Evolutionary conservation across 2,797 vertebrate genomes (phyloP), one percentile per base, ranked within the genome.

Genomic region (Sebastes glaucus): DNA sequence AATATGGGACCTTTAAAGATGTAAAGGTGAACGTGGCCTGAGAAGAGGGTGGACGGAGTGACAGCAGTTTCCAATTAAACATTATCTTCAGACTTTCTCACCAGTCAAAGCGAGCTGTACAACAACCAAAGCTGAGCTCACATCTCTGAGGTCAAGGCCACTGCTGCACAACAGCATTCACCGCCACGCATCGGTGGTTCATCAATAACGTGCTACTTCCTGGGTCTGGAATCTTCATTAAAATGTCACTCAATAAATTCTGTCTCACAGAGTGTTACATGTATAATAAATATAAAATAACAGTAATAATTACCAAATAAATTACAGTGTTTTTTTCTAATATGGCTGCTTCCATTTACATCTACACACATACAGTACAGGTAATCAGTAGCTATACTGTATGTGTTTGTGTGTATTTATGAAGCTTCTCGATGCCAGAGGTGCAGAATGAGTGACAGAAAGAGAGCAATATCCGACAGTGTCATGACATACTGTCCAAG

Each of bases 391-490:
- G 35, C 64, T 72, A 25, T 8, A n/a, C 14, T 46, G 18, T 32
- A 20, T 73, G 27, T 53, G 46, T 52, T 46, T 55, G 28, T 23
- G 9, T 67, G 8, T 46, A 25, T 71, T 67, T 63, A 5, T 60
- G n/a, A 27, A 18, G 30, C 23, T 59, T 86, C 70, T 72, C 46
- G 78, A 74, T 78, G 27, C 32, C 42, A 57, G 61, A 68, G 61
- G 35, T 76, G 76, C 49, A 68, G 71, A 76, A 57, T 76, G 78
- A 89, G 72, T 78, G 86, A 88, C 74, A 79, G 75, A 69, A 71
- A 75, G 32, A 63, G 62, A 85, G 82, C 55, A 73, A 65, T 62
- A 65, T 80, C 35, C 57, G 80, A 77, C 64, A 20, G 64, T 25
- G 16, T 55, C 28, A 66, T 63, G 78, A 66, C 83, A 62, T 67